Conservation (phyloP, 2,888 invertebrate species). For the Callyntrura guangdongensis region DNA sequence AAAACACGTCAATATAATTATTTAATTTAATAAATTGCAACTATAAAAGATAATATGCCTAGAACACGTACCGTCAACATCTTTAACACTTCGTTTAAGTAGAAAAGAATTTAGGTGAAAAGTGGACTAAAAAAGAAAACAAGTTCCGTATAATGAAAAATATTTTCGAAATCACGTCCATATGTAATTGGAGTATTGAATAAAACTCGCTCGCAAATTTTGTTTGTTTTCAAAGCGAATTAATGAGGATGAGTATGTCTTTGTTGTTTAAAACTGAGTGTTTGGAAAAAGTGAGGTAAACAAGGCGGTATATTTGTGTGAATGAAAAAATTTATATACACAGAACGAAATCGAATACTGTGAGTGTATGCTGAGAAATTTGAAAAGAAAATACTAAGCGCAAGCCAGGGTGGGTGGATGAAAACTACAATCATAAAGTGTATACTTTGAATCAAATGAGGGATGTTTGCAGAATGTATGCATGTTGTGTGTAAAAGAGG, state of each 20-base stretch:
- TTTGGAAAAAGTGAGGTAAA: slow-evolving; percentile 1
- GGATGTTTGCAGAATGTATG: slow-evolving; percentile 51
- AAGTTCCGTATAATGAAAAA: slow-evolving; percentile 21
- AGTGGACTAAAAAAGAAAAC: slow-evolving; percentile 14
- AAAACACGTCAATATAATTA: neutral
- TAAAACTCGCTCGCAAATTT: slow-evolving; percentile 48
- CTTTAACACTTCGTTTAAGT: neutral
- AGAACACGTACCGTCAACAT: neutral
- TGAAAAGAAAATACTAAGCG: neutral
- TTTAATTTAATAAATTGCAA: neutral
- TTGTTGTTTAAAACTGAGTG: slow-evolving; percentile 30
- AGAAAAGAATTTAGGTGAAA: neutral
- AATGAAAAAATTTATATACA: slow-evolving; percentile 29
- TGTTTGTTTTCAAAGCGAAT: slow-evolving; percentile 49
- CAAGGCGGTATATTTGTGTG: neutral
- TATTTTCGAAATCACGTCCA: slow-evolving; percentile 49
- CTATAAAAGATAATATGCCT: neutral
- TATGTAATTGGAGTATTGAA: slow-evolving; percentile 39
- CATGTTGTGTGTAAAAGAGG: slow-evolving; percentile 41
- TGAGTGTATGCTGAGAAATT: slow-evolving; percentile 20
- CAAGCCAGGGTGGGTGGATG: slow-evolving; percentile 22
- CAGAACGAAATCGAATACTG: slow-evolving; percentile 16
- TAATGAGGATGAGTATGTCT: slow-evolving; percentile 38
- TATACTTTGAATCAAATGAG: slow-evolving; percentile 40
- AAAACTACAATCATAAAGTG: slow-evolving; percentile 69